Percentiles rank a stretch among this genome's conserved stretches.
Evolutionary conservation across 2,113 vertebrate genomes (phyloP).

Genomic region (Mesocricetus auratus): DNA sequence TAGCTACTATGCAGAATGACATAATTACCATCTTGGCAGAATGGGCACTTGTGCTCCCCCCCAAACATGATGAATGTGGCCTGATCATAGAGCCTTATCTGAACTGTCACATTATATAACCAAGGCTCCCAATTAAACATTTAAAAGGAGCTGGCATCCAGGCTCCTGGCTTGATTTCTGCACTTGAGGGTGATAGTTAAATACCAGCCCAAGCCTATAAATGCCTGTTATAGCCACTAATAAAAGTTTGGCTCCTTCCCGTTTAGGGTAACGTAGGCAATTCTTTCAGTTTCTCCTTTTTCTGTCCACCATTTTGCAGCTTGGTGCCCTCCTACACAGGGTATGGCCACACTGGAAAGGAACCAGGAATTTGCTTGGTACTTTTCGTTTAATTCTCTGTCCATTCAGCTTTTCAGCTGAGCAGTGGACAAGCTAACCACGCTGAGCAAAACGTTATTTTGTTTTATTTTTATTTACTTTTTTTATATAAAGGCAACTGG

Average conservation of each 20-base stretch:
- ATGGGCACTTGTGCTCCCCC: not conserved
- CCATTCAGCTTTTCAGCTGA: conserved; percentile 16
- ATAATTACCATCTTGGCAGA: conserved; percentile 55
- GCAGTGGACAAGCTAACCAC: not conserved
- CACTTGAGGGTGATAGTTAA: conserved; percentile 68
- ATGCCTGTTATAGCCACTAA: conserved; percentile 67
- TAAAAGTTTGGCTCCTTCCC: conserved; percentile 70
- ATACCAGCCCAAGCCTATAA: conserved; percentile 65
- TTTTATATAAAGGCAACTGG: not conserved
- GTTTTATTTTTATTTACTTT: not conserved
- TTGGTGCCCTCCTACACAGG: conserved; percentile 1
- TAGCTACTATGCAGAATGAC: conserved; percentile 56
- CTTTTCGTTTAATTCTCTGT: not conserved
- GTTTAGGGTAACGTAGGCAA: conserved; percentile 26
- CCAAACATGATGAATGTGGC: conserved; percentile 61
- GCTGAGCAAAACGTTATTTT: not conserved
- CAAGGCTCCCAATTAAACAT: conserved; percentile 67
- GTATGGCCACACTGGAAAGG: not conserved
- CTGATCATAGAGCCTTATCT: conserved; percentile 63
- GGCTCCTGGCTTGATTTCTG: conserved; percentile 63
- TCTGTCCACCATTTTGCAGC: conserved; percentile 79
- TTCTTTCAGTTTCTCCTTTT: conserved; percentile 32
- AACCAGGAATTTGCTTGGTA: not conserved
- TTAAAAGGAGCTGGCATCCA: conserved; percentile 64
- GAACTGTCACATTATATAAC: conserved; percentile 73